These are phyloP conservation scores for Entomobrya multifasciata DNA, from an alignment of 2,888 invertebrate species.

Conservation along the genomic window DNA sequence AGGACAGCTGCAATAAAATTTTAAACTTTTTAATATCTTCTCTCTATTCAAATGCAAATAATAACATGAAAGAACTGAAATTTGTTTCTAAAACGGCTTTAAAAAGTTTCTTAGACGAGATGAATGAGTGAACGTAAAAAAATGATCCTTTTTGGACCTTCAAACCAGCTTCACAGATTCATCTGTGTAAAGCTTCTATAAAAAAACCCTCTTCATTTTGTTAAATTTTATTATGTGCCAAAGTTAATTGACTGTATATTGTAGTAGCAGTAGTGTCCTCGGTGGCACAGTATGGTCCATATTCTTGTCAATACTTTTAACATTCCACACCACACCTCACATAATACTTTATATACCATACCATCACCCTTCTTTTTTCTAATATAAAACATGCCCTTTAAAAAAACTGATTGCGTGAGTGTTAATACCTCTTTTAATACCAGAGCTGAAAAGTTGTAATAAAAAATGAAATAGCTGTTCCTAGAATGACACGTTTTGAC, in stretches of 20 bases:
- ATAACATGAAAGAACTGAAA: conserved; percentile 20
- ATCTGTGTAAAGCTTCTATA: neutral
- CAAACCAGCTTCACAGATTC: conserved; percentile 26
- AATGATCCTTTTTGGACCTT: conserved; percentile 24
- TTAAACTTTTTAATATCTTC: conserved; percentile 47
- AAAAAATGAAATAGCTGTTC: conserved; percentile 28
- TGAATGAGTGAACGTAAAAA: neutral
- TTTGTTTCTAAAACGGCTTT: conserved; percentile 23
- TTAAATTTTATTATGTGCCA: conserved; percentile 41
- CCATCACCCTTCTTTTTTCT: conserved; percentile 1
- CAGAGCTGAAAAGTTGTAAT: conserved; percentile 5
- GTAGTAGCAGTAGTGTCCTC: neutral
- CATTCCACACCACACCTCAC: neutral
- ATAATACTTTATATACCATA: neutral
- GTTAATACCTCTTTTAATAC: neutral
- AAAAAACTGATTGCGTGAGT: neutral
- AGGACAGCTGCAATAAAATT: conserved; percentile 45
- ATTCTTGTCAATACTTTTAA: neutral
- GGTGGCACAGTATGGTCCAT: neutral
- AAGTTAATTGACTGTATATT: conserved; percentile 43
- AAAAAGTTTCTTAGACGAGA: neutral
- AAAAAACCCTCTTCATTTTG: conserved; percentile 30
- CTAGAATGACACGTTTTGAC: conserved; percentile 20
- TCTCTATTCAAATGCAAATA: conserved; percentile 50
- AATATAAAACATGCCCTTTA: no score